phyloP scores from a whole-genome alignment of 2,113 vertebrate species.

The Falcunculus frontatus region DNA sequence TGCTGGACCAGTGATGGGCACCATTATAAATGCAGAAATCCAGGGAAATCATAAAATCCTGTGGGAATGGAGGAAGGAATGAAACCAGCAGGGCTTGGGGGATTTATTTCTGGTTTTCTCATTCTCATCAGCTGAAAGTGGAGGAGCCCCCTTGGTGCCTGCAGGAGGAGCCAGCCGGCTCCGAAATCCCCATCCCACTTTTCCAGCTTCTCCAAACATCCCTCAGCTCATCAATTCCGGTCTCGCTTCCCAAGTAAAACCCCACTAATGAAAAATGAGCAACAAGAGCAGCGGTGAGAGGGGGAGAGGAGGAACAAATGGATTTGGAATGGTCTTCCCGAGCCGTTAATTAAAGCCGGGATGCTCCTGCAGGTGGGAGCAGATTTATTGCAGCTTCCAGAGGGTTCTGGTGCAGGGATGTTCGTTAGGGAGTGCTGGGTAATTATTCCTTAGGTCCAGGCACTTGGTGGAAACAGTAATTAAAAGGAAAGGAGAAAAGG shows the following conservation, averaged over 20 bases:
- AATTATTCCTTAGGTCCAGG: neutral
- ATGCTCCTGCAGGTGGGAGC: neutral
- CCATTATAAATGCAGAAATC: rapidly evolving
- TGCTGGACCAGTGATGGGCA: too few relatives aligned
- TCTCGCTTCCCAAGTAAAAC: neutral
- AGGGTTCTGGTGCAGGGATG: neutral
- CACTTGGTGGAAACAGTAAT: neutral
- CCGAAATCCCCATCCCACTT: neutral
- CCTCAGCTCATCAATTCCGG: neutral
- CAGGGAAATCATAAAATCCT: neutral
- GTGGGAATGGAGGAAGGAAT: neutral
- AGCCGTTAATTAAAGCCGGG: neutral
- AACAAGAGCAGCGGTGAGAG: neutral
- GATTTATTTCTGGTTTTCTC: neutral
- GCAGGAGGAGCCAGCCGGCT: neutral
- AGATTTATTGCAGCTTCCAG: neutral
- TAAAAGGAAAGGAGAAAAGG: neutral
- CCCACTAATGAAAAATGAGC: neutral
- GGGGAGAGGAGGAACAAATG: neutral
- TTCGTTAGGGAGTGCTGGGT: neutral
- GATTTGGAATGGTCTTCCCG: neutral
- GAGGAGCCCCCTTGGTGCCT: rapidly evolving
- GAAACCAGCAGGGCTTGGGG: neutral
- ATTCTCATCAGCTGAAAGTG: neutral
- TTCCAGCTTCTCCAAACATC: neutral